Evolutionary conservation across 1,140 invertebrate genomes (phyloP), one percentile per base, ranked within the genome.

Genomic region (Carposina sasakii): DNA sequence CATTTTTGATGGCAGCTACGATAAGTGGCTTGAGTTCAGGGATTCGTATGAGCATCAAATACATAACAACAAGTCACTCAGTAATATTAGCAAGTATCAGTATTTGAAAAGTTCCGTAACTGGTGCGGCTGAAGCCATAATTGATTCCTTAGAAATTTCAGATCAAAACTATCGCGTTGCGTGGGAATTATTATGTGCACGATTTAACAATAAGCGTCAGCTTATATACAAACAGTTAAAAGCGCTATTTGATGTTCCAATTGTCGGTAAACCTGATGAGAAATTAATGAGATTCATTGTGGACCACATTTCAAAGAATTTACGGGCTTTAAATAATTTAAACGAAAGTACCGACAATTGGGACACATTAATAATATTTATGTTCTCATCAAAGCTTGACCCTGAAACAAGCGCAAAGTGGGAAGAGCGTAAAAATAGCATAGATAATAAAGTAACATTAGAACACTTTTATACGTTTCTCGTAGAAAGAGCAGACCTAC

Each of bases 21-120:
- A 57, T 13, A 47, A 60, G 8, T 76, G 75, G 71, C 23, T 61
- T n/a, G 55, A 59, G 23, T 78, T 76, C 55, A 50, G 48, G 6
- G 67, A 73, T 48, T 57, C 58, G 6, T 76, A 60, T 46, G 42
- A 51, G 28, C 52, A 57, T 30, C 39, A 75, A 15, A 62, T 76
- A 19, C 57, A 60, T 26, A 57, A 52, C 12, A 59, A 59, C 43
- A 24, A 26, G n/a, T 34, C 30, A 10, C 40, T 63, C 22, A 45
- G 37, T 6, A 8, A 34, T 2, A 54, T 64, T 13, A 42, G 57
- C 20, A 66, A 62, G 42, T 62, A 59, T 59, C 56, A 57, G 41
- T 66, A 62, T 43, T 44, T 62, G 9, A 19, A 41, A 8, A 54
- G 48, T 2, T 61, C 58, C 36, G 26, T 65, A 8, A 45, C 54